Conservation (phyloP, 1,140 invertebrate species). For the Ips typographus region DNA sequence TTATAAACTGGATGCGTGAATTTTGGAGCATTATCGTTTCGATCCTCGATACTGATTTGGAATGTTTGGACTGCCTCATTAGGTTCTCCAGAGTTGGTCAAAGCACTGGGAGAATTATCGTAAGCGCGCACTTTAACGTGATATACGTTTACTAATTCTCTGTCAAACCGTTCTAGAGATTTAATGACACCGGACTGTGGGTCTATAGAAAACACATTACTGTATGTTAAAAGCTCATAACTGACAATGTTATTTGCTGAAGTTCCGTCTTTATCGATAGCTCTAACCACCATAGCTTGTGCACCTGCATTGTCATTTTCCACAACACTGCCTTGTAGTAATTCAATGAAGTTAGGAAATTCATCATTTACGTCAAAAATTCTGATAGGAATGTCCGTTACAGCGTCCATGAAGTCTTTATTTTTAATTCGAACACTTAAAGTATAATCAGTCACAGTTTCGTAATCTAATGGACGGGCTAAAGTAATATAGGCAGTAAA, state of each 20-base stretch:
- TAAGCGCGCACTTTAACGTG: slow-evolving; percentile 81
- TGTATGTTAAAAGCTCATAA: slow-evolving; percentile 70
- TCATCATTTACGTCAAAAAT: slow-evolving; percentile 86
- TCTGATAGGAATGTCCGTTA: slow-evolving; percentile 71
- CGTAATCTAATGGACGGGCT: slow-evolving; percentile 76
- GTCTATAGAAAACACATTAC: slow-evolving; percentile 77
- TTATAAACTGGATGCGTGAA: slow-evolving; percentile 75
- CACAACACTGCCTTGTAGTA: slow-evolving; percentile 73
- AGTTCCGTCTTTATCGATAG: slow-evolving; percentile 84
- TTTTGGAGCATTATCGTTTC: slow-evolving; percentile 84
- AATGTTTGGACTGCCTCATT: slow-evolving; percentile 74
- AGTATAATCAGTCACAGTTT: slow-evolving; percentile 77
- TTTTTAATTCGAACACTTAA: slow-evolving; percentile 82
- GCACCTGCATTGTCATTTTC: slow-evolving; percentile 79
- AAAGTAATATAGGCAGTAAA: slow-evolving; percentile 73
- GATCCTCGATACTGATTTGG: slow-evolving; percentile 85
- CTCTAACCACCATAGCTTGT: slow-evolving; percentile 70
- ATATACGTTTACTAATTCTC: slow-evolving; percentile 77
- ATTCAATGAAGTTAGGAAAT: slow-evolving; percentile 79
- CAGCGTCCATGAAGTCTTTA: slow-evolving; percentile 75
- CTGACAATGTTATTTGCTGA: slow-evolving; percentile 77
- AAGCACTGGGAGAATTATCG: slow-evolving; percentile 82
- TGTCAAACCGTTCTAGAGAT: slow-evolving; percentile 74
- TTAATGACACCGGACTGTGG: slow-evolving; percentile 81
- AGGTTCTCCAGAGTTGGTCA: slow-evolving; percentile 69